Evolutionary conservation across 2,113 vertebrate genomes (phyloP), one percentile per base, ranked within the genome.

Genomic region (Panurus biarmicus): DNA sequence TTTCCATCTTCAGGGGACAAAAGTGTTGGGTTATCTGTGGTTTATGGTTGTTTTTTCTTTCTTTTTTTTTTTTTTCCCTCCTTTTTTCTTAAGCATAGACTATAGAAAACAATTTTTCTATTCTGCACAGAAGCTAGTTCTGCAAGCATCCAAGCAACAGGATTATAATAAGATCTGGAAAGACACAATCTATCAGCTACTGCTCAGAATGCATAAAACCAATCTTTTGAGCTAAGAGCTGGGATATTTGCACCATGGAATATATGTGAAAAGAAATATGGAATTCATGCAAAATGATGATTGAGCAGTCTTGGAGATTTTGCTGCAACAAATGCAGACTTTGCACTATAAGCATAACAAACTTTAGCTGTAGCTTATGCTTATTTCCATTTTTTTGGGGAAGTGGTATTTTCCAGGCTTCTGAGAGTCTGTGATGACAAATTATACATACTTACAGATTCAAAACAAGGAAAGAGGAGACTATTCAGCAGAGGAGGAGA

Each of bases 1-100:
- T 97, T 97, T 97, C 97, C 94, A 98, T 98, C 98, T 99, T 99
- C 97, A 98, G 89, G 97, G 88, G 92, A 97, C 85, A 97, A 97
- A 94, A 96, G 38, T 38, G 9, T 61, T 60, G 38, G 5, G 4
- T 11, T 47, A 36, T 65, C 36, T 54, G 61, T 53, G 35, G 26
- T 48, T 83, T 53, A 29, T 42, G 45, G 22, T 50, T 58, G 28
- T 14, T 64, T 48, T 48, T 57, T 33, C 14, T 40, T 33, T 50
- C 14, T 28, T 33, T 9, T 23, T 23, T 33, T 9, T 23, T 23
- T 4, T 7, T 1, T 2, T 4, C 9, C 11, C 5, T 21, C 14
- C 3, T 40, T 35, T 90, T 74, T 78, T 9, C 19, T n/a, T 2
- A 69, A 81, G 29, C 61, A 29, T 25, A 82, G 29, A 36, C n/a